Evolutionary conservation across 2,888 invertebrate genomes (phyloP), one percentile per base, ranked within the genome.

Genomic region (Ochropleura leucogaster): DNA sequence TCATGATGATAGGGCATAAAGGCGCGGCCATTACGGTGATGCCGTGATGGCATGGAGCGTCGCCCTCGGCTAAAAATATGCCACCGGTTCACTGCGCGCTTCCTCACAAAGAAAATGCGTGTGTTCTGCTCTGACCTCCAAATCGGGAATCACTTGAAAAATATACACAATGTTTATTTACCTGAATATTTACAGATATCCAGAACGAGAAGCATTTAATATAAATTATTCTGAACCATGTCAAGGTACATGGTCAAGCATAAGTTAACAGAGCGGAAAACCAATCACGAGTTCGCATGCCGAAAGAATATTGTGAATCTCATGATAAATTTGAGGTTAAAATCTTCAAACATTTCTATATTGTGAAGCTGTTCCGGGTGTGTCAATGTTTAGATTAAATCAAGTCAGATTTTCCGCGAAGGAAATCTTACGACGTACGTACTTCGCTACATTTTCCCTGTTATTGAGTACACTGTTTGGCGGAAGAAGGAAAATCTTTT

Each of bases 31-130:
- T 74, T 77, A 76, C 77, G 64, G 59, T 74, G 81, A 88, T 82
- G 87, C 85, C 87, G 87, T 89, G 88, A 88, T 82, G 88, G 86
- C 87, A 87, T 89, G 88, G 94, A 91, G 92, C 96, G 95, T 92
- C 94, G 96, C 94, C 95, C 96, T 92, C 94, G 91, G 91, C 96
- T 96, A 96, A 95, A 96, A 95, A 96, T 96, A 96, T 91, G 90
- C 91, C 90, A 90, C 80, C 92, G 89, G 94, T 94, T 94, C 93
- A 94, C 86, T 90, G 93, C 89, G 94, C 93, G 94, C 92, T 93
- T 93, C 93, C 91, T 94, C 93, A 95, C 96, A 96, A 95, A 95
- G 96, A 95, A 94, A 94, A 92, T 91, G 91, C 92, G 92, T 91
- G 90, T 89, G 88, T 90, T 89, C 88, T 92, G 88, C 90, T 89